Conservation (phyloP, 2,797 vertebrate genomes). For the Zenarchopterus dispar region DNA sequence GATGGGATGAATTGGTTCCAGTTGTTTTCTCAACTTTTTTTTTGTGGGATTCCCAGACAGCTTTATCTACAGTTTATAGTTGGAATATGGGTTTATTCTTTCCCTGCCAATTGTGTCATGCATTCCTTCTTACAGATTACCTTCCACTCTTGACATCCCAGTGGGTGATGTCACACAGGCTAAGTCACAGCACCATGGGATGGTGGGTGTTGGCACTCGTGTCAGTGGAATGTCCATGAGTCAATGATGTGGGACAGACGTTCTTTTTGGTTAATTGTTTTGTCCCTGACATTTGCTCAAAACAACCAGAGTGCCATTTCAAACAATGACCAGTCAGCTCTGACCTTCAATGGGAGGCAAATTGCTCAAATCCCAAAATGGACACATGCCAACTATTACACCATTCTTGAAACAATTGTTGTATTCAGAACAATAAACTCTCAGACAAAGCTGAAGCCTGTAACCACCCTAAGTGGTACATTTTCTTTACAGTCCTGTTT, state of each 20-base stretch:
- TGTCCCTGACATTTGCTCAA: conserved; percentile 68
- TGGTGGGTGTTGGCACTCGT: conserved; percentile 47
- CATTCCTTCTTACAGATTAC: conserved; percentile 44
- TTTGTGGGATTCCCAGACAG: conserved; percentile 23
- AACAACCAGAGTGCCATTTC: conserved; percentile 62
- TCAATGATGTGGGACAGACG: conserved; percentile 46
- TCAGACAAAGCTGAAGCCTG: conserved; percentile 19
- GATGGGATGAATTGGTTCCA: conserved; percentile 52
- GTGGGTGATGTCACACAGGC: conserved; percentile 35
- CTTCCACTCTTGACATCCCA: conserved; percentile 58
- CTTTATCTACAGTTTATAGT: conserved; percentile 18
- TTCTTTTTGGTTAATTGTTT: conserved; percentile 59
- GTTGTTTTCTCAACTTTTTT: conserved; percentile 21
- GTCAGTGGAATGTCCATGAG: conserved; percentile 62
- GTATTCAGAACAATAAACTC: conserved; percentile 50
- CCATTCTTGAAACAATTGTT: conserved; percentile 52
- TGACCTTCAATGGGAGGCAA: conserved; percentile 71
- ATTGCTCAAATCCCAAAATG: conserved; percentile 60
- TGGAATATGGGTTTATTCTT: conserved; percentile 28
- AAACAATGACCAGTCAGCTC: conserved; percentile 67
- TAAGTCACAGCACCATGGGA: conserved; percentile 27
- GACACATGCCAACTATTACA: conserved; percentile 63
- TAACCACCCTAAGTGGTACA: not conserved
- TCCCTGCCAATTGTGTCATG: conserved; percentile 36
- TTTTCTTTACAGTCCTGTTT: conserved; percentile 1